phyloP scores from a whole-genome alignment of 2,888 invertebrate species.

The Drosophila macrospina region DNA sequence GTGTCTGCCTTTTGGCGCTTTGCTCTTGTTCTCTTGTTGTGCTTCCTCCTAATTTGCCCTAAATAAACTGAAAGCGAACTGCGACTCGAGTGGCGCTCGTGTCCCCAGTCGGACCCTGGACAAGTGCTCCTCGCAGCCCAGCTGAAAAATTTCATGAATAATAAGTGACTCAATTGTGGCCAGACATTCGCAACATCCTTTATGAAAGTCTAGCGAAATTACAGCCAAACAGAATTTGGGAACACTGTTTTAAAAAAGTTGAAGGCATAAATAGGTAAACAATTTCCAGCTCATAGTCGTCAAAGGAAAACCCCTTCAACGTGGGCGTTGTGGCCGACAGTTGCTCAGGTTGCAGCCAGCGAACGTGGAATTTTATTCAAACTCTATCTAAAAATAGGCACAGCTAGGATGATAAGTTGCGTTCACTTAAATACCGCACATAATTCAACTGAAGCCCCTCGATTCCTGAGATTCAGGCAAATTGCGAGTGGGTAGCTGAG shows the following conservation, averaged over 20 bases:
- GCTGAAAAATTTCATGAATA: conserved; percentile 41
- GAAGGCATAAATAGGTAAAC: conserved; percentile 24
- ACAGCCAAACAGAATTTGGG: conserved; percentile 9
- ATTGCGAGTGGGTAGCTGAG: conserved; percentile 26
- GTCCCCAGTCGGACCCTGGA: conserved; percentile 1
- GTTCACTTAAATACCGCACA: conserved; percentile 18
- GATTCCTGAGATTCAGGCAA: background rate
- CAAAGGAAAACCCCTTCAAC: conserved; percentile 24
- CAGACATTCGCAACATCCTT: conserved; percentile 12
- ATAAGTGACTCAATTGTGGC: conserved; percentile 37
- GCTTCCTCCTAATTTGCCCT: conserved; percentile 46
- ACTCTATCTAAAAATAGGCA: conserved; percentile 24
- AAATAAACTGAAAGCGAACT: conserved; percentile 54
- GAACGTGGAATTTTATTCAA: conserved; percentile 5
- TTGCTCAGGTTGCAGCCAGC: conserved; percentile 23
- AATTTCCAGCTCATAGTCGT: background rate
- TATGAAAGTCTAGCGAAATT: conserved; percentile 17
- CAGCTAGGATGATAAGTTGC: conserved; percentile 5
- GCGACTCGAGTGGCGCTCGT: conserved; percentile 5
- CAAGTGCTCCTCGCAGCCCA: conserved; percentile 12
- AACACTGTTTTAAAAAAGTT: conserved; percentile 2
- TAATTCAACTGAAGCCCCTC: conserved; percentile 10
- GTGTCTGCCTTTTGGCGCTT: background rate
- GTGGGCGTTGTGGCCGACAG: conserved; percentile 28
- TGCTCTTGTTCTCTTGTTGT: conserved; percentile 9